Percentiles rank a stretch among this genome's conserved stretches.
Evolutionary conservation across 2,797 vertebrate species (phyloP).

Genomic region (Peromyscus nudipes): DNA sequence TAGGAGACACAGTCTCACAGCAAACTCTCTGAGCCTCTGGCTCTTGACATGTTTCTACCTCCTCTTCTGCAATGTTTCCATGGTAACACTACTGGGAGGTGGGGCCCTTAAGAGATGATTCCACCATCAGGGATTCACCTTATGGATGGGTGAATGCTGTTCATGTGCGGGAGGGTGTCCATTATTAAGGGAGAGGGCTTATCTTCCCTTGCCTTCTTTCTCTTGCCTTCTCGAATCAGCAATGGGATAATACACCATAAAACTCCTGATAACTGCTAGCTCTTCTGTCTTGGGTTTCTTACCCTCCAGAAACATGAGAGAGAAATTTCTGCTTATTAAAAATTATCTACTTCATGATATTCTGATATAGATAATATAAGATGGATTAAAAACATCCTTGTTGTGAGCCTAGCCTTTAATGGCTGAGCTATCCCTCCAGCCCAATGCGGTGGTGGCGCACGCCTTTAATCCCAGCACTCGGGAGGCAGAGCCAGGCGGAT

Average conservation of each 20-base stretch:
- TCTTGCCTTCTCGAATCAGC: not conserved
- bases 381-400: not conserved
- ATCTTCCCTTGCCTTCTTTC: not conserved
- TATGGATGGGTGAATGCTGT: not conserved
- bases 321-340: not conserved
- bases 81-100: not conserved
- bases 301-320: not conserved
- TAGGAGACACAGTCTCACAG: not conserved
- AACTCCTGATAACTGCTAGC: not conserved
- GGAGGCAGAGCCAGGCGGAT: no score
- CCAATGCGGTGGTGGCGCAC: no score
- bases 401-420: no score
- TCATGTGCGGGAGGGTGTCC: not conserved
- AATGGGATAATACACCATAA: not conserved
- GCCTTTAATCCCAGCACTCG: no score
- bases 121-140: not conserved
- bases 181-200: not conserved
- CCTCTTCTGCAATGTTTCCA: not conserved
- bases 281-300: not conserved
- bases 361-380: not conserved
- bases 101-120: not conserved
- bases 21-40: not conserved
- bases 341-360: not conserved
- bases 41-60: not conserved
- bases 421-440: no score